A percentile compares a stretch with the other conserved stretches of the same genome.
Conservation (phyloP, 2,888 invertebrate species). For the Atrina japonica region DNA sequence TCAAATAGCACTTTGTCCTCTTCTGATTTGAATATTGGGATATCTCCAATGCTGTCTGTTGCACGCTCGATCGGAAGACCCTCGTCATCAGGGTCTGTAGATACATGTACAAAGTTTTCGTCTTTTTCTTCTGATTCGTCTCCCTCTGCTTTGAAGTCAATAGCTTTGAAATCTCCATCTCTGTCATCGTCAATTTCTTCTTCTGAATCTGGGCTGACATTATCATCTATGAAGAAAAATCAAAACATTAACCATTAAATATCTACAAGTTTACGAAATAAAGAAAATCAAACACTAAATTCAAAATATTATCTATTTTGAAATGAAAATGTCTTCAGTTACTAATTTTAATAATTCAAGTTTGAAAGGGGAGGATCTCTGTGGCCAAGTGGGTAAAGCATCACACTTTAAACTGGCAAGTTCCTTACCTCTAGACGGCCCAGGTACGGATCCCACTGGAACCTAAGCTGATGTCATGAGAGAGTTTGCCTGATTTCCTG, state of each 20-base stretch:
- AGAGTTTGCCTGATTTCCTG: no score
- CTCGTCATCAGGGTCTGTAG: slow-evolving; percentile 60
- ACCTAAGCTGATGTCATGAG: no score
- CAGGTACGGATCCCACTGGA: no score
- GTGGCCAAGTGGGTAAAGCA: no score
- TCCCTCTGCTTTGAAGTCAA: slow-evolving; percentile 2
- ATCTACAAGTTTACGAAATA: neutral
- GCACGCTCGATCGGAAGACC: slow-evolving; percentile 47
- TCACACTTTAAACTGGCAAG: no score
- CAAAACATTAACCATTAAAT: neutral
- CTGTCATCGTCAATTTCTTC: slow-evolving; percentile 28
- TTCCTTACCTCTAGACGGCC: no score
- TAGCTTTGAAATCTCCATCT: slow-evolving; percentile 24
- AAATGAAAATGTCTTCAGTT: no score
- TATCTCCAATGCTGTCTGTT: slow-evolving; percentile 63
- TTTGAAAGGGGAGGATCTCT: no score
- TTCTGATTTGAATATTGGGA: slow-evolving; percentile 72
- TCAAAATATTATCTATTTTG: no score
- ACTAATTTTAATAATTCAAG: no score
- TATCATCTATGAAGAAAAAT: neutral
- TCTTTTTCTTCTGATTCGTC: slow-evolving; percentile 43
- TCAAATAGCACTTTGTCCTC: slow-evolving; percentile 76
- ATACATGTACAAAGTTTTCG: slow-evolving; percentile 54
- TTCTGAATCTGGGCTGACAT: neutral
- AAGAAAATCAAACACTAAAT: neutral